Conservation (phyloP, 2,113 vertebrate genomes). For the Anoura caudifer region DNA sequence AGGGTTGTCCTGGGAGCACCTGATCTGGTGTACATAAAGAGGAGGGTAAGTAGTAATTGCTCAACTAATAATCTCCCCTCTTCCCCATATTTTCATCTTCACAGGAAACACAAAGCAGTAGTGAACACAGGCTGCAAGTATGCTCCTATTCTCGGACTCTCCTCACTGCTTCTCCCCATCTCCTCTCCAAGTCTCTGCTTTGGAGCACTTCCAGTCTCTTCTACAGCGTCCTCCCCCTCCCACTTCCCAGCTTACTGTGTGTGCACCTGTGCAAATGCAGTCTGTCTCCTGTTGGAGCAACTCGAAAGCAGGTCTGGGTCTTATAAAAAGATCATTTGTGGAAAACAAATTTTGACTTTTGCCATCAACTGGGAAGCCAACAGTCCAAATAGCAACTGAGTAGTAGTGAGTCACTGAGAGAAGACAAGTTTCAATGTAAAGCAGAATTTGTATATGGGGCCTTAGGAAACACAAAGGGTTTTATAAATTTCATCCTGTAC, state of each 20-base stretch:
- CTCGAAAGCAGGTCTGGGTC: neutral
- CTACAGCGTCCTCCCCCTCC: neutral
- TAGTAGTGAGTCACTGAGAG: neutral
- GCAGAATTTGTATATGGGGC: neutral
- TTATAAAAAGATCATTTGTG: neutral
- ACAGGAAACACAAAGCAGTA: neutral
- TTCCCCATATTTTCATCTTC: neutral
- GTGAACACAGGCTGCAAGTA: neutral
- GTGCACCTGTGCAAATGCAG: neutral
- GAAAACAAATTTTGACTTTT: neutral
- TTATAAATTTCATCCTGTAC: neutral
- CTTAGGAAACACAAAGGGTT: neutral
- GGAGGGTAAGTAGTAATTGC: neutral
- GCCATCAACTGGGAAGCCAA: neutral
- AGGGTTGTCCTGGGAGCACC: neutral
- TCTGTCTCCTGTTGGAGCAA: neutral
- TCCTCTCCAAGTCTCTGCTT: neutral
- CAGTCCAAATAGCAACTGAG: neutral
- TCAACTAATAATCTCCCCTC: neutral
- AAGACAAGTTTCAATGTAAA: neutral
- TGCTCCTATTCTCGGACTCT: neutral
- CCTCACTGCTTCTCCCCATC: neutral
- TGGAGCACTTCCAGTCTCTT: neutral
- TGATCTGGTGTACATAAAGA: neutral
- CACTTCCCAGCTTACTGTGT: neutral